Percentiles rank a stretch among this genome's conserved stretches.
These are phyloP conservation scores for Formica exsecta DNA, from an alignment of 1,140 invertebrate species.

Conservation along the genomic window DNA sequence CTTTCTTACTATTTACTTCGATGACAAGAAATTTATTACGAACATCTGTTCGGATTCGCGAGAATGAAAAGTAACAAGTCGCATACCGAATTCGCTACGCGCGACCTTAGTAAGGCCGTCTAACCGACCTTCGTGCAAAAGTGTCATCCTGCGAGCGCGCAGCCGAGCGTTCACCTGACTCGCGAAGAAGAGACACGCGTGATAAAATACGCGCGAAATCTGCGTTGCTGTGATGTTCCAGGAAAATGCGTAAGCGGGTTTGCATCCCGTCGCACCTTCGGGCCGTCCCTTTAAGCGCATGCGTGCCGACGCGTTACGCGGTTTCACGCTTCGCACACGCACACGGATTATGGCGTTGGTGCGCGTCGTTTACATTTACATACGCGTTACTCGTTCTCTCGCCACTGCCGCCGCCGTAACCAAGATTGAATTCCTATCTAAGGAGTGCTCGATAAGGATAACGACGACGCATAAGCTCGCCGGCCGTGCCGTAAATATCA, in stretches of 20 bases:
- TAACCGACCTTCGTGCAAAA: constrained; percentile 68
- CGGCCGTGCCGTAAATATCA: constrained; percentile 63
- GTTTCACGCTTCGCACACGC: constrained; percentile 32
- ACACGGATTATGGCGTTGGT: constrained; percentile 31
- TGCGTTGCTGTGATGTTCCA: constrained; percentile 38
- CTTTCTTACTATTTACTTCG: too few relatives aligned
- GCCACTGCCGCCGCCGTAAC: constrained; percentile 41
- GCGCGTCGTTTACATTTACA: constrained; percentile 61
- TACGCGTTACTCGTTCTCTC: constrained; percentile 47
- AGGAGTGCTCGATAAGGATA: constrained; percentile 59
- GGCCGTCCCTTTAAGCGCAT: constrained; percentile 14
- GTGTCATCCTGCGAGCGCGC: constrained; percentile 60
- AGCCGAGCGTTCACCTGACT: constrained; percentile 47
- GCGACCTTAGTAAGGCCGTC: constrained; percentile 66
- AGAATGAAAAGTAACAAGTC: background rate
- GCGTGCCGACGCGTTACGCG: constrained; percentile 48
- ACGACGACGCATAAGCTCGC: constrained; percentile 46
- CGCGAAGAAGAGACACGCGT: constrained; percentile 31
- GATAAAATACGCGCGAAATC: constrained; percentile 62
- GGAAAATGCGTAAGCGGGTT: constrained; percentile 47
- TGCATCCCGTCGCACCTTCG: background rate
- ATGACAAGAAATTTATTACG: background rate
- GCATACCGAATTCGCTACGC: constrained; percentile 51
- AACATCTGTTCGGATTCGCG: background rate
- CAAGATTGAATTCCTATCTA: constrained; percentile 67